Evolutionary conservation across 2,113 vertebrate species (phyloP).

Genomic region (Plectropomus leopardus): DNA sequence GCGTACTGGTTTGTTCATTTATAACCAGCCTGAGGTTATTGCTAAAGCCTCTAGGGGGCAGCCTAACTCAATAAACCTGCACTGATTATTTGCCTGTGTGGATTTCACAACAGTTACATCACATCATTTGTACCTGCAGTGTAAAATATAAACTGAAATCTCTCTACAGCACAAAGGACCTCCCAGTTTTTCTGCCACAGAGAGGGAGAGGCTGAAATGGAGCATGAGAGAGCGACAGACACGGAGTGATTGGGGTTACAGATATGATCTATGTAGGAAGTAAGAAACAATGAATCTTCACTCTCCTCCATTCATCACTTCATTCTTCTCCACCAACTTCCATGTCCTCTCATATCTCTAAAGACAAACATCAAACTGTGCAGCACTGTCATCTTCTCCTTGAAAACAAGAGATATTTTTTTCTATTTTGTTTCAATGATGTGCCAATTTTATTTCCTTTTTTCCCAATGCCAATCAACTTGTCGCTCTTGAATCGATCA

Average conservation of each 20-base stretch:
- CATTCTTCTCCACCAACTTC: constrained; percentile 19
- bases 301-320: constrained; percentile 54
- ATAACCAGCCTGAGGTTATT: constrained; percentile 25
- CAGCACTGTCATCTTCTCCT: constrained; percentile 49
- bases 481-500: constrained; percentile 18
- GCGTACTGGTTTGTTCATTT: no score
- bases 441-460: constrained; percentile 10
- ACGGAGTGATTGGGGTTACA: constrained; percentile 34
- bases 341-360: constrained; percentile 55
- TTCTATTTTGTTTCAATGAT: background rate
- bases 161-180: constrained; percentile 58
- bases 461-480: constrained; percentile 12
- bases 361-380: constrained; percentile 73
- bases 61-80: constrained; percentile 56
- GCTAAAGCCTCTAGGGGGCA: constrained; percentile 71
- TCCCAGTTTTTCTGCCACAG: constrained; percentile 44
- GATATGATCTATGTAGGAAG: constrained; percentile 58
- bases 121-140: constrained; percentile 62
- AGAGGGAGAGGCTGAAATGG: constrained; percentile 41
- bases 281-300: constrained; percentile 45
- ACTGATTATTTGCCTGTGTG: constrained; percentile 34
- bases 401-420: constrained; percentile 44
- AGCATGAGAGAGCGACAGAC: constrained; percentile 53
- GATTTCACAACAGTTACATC: constrained; percentile 65
- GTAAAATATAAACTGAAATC: constrained; percentile 64